Conservation (phyloP, 2,888 invertebrate genomes). For the Ashinkailepas kermadecensis region DNA sequence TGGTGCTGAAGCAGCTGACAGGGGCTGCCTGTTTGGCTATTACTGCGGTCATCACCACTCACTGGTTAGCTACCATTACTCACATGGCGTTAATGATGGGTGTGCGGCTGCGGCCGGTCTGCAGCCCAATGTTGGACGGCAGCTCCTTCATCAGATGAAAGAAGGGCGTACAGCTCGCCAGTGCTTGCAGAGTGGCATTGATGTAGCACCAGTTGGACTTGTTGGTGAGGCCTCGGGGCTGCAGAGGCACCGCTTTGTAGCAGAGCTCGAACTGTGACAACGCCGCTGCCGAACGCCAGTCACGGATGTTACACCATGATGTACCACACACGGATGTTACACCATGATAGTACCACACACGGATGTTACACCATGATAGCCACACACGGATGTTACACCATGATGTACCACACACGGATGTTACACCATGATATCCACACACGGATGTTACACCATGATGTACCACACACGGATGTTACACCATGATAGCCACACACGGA, state of each 20-base stretch:
- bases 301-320: background rate
- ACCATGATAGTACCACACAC: no score
- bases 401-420: no score
- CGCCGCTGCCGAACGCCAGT: background rate
- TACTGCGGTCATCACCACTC: no score
- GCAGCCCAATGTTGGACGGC: conserved; percentile 43
- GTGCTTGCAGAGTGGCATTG: conserved; percentile 87
- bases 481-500: no score
- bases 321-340: no score
- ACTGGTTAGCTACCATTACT: conserved; percentile 46
- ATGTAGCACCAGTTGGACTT: conserved; percentile 94
- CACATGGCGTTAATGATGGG: conserved; percentile 90
- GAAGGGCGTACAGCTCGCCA: conserved; percentile 90
- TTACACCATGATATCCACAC: no score
- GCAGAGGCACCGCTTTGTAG: conserved; percentile 66
- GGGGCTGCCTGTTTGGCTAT: no score
- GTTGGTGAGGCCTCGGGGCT: conserved; percentile 85
- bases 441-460: no score
- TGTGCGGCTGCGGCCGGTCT: conserved; percentile 44
- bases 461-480: no score
- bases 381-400: no score
- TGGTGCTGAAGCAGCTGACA: no score
- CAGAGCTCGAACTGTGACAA: conserved; percentile 38
- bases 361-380: no score
- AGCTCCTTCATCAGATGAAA: conserved; percentile 79